Evolutionary conservation across 2,888 invertebrate species (phyloP).

Genomic region (Troglohyphantes excavatus): DNA sequence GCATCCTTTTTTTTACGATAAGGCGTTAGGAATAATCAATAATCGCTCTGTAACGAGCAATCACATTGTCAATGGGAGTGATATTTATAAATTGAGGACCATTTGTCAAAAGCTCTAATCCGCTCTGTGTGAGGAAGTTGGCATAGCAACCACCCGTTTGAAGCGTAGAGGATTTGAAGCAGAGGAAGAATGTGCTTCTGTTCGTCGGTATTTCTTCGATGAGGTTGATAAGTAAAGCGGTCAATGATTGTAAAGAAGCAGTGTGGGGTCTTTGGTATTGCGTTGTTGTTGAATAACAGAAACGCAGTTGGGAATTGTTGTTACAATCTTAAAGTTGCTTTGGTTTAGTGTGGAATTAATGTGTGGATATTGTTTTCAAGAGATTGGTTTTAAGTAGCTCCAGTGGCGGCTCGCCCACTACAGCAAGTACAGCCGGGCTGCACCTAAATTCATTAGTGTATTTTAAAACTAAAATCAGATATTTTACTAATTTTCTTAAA

Average conservation of each 20-base stretch:
- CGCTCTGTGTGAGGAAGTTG: slow-evolving; percentile 17
- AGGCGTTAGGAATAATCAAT: neutral
- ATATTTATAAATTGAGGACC: slow-evolving; percentile 48
- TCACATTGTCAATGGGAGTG: neutral
- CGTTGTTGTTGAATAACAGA: neutral
- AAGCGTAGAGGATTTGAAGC: neutral
- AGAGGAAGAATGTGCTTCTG: neutral
- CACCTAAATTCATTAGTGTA: no score
- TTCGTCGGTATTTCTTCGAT: neutral
- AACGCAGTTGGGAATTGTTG: neutral
- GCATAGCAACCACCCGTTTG: neutral
- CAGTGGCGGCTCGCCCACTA: no score
- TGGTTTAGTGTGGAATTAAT: no score
- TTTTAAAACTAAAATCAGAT: no score
- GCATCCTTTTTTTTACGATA: neutral
- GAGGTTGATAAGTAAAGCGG: neutral
- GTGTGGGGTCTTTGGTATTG: neutral
- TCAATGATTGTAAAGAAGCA: slow-evolving; percentile 19
- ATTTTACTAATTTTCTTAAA: no score
- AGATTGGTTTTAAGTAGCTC: no score
- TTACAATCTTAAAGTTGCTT: no score
- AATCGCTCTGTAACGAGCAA: neutral
- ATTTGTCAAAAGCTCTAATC: slow-evolving; percentile 31
- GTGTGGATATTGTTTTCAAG: no score
- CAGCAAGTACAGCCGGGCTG: no score